Percentiles rank a stretch among this genome's conserved stretches.
These are phyloP conservation scores for Sesamia nonagrioides DNA, from an alignment of 1,140 invertebrate genomes.

Conservation along the genomic window DNA sequence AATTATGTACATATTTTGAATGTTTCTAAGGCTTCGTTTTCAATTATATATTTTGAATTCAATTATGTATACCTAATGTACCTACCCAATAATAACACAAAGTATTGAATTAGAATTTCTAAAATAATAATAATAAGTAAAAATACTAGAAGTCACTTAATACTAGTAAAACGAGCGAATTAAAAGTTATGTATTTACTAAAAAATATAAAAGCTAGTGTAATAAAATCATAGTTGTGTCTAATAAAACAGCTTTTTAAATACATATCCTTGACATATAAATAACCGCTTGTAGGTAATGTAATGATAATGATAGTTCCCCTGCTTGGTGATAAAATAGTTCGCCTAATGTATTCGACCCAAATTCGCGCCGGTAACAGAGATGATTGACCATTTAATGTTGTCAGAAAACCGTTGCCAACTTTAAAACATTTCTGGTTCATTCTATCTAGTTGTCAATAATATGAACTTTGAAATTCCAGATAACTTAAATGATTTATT, in stretches of 20 bases:
- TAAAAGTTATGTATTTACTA: no score
- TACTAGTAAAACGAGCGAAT: no score
- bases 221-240: not conserved
- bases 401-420: conserved; percentile 76
- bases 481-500: not conserved
- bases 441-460: not conserved
- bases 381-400: conserved; percentile 84
- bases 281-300: conserved; percentile 31
- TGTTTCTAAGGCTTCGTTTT: no score
- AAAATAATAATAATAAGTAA: no score
- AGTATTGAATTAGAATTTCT: no score
- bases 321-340: conserved; percentile 66
- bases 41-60: no score
- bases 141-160: no score
- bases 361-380: conserved; percentile 73
- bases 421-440: conserved; percentile 42
- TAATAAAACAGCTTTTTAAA: conserved; percentile 23
- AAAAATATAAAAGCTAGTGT: no score
- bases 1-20: no score
- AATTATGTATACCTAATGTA: no score
- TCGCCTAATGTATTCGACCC: conserved; percentile 77
- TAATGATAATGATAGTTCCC: conserved; percentile 40
- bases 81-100: no score
- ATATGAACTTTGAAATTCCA: not conserved
- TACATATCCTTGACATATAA: conserved; percentile 25